Base-by-base conservation (phyloP, 2,888 invertebrate species). In the Acholoe squamosa region DNA sequence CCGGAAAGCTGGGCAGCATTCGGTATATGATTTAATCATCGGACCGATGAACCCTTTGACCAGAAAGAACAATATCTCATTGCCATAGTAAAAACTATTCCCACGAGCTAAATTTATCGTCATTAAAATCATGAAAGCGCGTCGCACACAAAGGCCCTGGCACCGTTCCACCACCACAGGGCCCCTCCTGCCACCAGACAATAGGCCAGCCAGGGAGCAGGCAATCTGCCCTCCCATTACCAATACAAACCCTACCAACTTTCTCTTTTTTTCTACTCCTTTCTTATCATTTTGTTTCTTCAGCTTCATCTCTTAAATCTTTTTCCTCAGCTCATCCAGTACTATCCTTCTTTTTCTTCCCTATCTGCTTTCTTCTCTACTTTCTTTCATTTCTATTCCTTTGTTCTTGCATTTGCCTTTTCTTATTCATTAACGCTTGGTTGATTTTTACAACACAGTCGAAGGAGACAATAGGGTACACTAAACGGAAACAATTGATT, bases 91-190 rank as follows among this genome's bases (percentile, higher is more conserved):
- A 71, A 71, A 28, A 25, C 28, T 14, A 61, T 0, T 28, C 71
- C 71, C 71, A 3, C 25, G 31, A 71, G 71, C 71, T 71, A 71
- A 71, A 71, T 71, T 71, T 71, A 71, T 71, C 71, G 25, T 71
- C 71, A 71, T 71, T 71, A 71, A 71, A 71, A 71, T n/a, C 71
- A 71, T 61, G 19, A 61, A 28, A 71, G 71, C 28, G 71, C 28
- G n/a, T 25, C 71, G 19, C 28, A 14, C 71, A 71, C 71, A 71
- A 71, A 71, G 71, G 71, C 25, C n/a, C 71, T 71, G 31, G 25
- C 28, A 71, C 25, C 10, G 43, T 43, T 43, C 43, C 43, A 43
- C 43, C 43, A 43, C 43, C 43, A 43, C 25, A 28, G 71, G 3
- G 3, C 14, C 28, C 71, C 43, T 10, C 71, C 71, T 71, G 5